Percentiles rank a stretch among this genome's conserved stretches.
phyloP scores from a whole-genome alignment of 2,888 invertebrate genomes.

The Pegoplata infirma region DNA sequence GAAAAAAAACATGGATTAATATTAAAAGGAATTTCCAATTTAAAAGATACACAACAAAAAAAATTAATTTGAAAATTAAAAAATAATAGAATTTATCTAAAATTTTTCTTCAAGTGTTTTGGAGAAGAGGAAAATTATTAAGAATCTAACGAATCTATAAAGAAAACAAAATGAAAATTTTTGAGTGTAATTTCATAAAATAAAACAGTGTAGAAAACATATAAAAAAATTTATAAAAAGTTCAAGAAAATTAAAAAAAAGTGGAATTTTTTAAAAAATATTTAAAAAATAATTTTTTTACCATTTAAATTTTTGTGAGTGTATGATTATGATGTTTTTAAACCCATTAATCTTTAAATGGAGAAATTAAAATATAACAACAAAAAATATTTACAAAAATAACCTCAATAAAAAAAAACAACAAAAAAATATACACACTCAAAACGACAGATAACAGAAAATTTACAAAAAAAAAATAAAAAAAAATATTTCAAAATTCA shows the following conservation, averaged over 20 bases:
- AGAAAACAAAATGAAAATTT: neutral
- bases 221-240: constrained; percentile 3
- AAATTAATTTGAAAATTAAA: too few relatives aligned
- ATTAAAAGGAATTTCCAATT: constrained; percentile 14
- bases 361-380: constrained; percentile 52
- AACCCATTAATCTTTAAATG: constrained; percentile 43
- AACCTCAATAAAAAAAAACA: constrained; percentile 38
- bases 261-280: neutral
- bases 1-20: constrained; percentile 31
- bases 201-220: neutral
- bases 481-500: constrained; percentile 53
- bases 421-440: constrained; percentile 19
- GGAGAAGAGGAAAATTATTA: neutral
- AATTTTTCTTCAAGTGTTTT: constrained; percentile 16
- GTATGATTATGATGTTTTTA: constrained; percentile 10
- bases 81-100: neutral
- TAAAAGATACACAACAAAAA: neutral
- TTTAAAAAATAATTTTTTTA: neutral
- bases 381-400: constrained; percentile 41
- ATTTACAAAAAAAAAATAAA: too few relatives aligned
- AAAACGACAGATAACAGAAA: constrained; percentile 23
- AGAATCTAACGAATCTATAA: neutral
- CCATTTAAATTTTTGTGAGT: neutral
- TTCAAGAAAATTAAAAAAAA: neutral
- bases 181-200: neutral